phyloP scores from a whole-genome alignment of 2,888 invertebrate species.

The Odontocerum albicorne region DNA sequence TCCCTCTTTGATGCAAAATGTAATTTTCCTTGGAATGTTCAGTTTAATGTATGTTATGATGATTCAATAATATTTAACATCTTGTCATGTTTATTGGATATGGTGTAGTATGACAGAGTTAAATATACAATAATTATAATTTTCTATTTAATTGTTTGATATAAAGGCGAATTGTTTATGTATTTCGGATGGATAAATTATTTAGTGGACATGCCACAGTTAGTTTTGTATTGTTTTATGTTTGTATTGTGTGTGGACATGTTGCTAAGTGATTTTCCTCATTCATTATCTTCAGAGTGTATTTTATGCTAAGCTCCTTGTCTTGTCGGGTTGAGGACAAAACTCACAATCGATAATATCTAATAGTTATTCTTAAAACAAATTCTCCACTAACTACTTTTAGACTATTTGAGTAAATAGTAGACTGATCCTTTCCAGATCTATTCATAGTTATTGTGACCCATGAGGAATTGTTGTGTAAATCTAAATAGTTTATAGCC shows the following conservation, averaged over 20 bases:
- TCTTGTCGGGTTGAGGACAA: too few relatives aligned
- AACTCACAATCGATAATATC: too few relatives aligned
- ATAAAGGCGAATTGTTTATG: slow-evolving; percentile 12
- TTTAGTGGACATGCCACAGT: neutral
- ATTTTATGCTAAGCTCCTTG: neutral
- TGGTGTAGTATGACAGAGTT: slow-evolving; percentile 3
- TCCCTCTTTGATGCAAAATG: slow-evolving; percentile 6
- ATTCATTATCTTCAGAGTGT: neutral
- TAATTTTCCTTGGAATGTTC: slow-evolving; percentile 27
- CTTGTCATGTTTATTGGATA: slow-evolving; percentile 32
- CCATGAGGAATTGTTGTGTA: slow-evolving; percentile 30
- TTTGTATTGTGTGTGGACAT: slow-evolving; percentile 2
- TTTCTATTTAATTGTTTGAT: slow-evolving; percentile 18
- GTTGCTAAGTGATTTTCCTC: neutral
- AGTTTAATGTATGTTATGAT: slow-evolving; percentile 21
- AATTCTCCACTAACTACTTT: slow-evolving; percentile 22
- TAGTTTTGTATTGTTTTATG: slow-evolving; percentile 2
- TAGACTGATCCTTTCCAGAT: slow-evolving; percentile 34
- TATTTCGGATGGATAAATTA: slow-evolving; percentile 3
- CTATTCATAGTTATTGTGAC: slow-evolving; percentile 18
- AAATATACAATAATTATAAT: slow-evolving; percentile 14
- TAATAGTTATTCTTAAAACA: too few relatives aligned
- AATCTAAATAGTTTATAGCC: slow-evolving; percentile 31
- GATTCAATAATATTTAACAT: slow-evolving; percentile 15
- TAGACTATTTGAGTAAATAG: slow-evolving; percentile 31